phyloP scores from a whole-genome alignment of 2,113 vertebrate genomes.

The Chlamydotis undulata region DNA sequence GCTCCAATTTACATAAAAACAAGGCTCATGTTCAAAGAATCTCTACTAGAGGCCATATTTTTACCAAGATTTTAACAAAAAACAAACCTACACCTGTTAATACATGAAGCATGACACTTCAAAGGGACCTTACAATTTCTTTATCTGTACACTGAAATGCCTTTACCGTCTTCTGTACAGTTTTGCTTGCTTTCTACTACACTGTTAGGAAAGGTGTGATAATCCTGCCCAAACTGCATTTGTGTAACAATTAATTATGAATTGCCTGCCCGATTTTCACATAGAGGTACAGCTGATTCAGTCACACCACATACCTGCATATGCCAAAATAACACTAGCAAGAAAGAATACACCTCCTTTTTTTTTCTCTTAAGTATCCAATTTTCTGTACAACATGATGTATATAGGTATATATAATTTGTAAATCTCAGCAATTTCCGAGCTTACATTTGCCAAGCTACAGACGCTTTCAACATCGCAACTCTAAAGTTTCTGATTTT shows the following conservation, averaged over 20 bases:
- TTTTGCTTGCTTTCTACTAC: not conserved
- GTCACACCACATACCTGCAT: not conserved
- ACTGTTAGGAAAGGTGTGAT: not conserved
- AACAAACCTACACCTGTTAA: not conserved
- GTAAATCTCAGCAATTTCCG: not conserved
- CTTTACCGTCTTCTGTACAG: not conserved
- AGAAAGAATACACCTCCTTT: accelerated
- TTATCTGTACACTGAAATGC: not conserved
- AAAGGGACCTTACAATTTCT: not conserved
- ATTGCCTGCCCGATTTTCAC: not conserved
- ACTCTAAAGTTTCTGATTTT: not conserved
- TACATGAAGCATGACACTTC: not conserved
- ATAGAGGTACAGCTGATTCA: not conserved
- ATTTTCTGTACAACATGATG: not conserved
- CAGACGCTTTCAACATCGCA: not conserved
- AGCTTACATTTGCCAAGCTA: not conserved
- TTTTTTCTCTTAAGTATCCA: not conserved
- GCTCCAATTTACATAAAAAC: not conserved
- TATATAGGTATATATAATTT: not conserved
- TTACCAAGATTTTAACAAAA: not conserved
- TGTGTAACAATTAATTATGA: not conserved
- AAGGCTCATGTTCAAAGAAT: not conserved
- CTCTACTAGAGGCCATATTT: not conserved
- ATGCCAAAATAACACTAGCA: not conserved
- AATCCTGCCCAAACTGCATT: not conserved